These are phyloP conservation scores for Anser cygnoides DNA, from an alignment of 2,113 vertebrate species.

Conservation along the genomic window DNA sequence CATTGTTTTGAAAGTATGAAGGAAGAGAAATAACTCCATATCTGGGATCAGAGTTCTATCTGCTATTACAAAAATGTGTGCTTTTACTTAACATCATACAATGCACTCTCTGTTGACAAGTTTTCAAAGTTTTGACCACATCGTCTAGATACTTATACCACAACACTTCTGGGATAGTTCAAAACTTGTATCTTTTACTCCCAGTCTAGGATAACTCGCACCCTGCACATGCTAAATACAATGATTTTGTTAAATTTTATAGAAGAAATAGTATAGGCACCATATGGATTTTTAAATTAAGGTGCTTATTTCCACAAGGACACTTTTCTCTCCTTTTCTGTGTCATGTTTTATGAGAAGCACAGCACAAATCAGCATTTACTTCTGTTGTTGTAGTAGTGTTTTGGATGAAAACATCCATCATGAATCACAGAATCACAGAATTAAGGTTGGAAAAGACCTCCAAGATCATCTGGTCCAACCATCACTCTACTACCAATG, in stretches of 20 bases:
- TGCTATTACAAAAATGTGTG: not conserved
- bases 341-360: not conserved
- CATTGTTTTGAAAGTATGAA: not conserved
- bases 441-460: too few species aligned
- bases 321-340: not conserved
- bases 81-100: not conserved
- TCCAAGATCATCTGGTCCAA: too few species aligned
- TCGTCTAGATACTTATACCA: not conserved
- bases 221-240: not conserved
- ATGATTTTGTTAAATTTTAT: not conserved
- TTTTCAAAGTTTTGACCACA: not conserved
- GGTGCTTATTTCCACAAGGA: not conserved
- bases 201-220: not conserved
- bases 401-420: not conserved
- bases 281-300: fast-evolving
- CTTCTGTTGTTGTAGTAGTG: not conserved
- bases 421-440: not conserved
- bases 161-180: not conserved
- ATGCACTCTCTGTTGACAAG: not conserved
- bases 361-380: not conserved
- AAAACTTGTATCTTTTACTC: not conserved
- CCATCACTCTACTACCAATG: too few species aligned
- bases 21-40: not conserved
- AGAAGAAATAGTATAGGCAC: not conserved
- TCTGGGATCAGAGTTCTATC: not conserved